These are phyloP conservation scores for Megaceryle alcyon DNA, from an alignment of 2,797 vertebrate species.

Conservation along the genomic window DNA sequence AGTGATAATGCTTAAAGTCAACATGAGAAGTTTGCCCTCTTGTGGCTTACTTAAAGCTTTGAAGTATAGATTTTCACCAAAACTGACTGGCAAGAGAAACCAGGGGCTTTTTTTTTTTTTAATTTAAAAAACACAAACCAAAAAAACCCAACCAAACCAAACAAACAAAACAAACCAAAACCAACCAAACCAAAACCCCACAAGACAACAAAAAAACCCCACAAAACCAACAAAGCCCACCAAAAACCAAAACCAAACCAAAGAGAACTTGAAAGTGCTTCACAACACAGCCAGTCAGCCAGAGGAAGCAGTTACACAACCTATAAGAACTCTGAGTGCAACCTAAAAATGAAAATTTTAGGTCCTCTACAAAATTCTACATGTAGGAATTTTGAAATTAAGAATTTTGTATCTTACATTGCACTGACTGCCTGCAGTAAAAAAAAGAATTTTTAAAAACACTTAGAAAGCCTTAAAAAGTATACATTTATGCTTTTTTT, in stretches of 20 bases:
- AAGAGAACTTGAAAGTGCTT: not conserved
- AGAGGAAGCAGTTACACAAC: not conserved
- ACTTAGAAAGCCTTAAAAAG: not conserved
- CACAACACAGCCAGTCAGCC: not conserved
- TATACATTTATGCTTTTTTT: fast-evolving
- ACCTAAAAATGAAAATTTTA: not conserved
- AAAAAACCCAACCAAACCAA: too few relatives aligned
- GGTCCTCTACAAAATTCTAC: not conserved
- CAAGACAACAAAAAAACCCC: too few relatives aligned
- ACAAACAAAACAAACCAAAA: too few relatives aligned
- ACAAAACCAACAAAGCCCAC: too few relatives aligned
- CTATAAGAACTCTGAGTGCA: not conserved
- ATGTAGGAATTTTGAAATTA: not conserved
- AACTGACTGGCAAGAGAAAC: not conserved
- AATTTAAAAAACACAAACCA: too few relatives aligned
- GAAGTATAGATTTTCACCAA: not conserved
- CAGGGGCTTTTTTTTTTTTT: not conserved
- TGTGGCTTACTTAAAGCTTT: conserved; percentile 9
- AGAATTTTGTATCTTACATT: not conserved
- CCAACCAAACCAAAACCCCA: too few relatives aligned
- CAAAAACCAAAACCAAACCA: too few relatives aligned
- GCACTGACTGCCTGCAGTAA: not conserved
- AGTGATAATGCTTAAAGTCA: not conserved
- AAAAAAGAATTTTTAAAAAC: not conserved
- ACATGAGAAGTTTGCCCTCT: conserved; percentile 55